These are phyloP conservation scores for Chelonus insularis DNA, from an alignment of 1,140 invertebrate species.

Conservation along the genomic window DNA sequence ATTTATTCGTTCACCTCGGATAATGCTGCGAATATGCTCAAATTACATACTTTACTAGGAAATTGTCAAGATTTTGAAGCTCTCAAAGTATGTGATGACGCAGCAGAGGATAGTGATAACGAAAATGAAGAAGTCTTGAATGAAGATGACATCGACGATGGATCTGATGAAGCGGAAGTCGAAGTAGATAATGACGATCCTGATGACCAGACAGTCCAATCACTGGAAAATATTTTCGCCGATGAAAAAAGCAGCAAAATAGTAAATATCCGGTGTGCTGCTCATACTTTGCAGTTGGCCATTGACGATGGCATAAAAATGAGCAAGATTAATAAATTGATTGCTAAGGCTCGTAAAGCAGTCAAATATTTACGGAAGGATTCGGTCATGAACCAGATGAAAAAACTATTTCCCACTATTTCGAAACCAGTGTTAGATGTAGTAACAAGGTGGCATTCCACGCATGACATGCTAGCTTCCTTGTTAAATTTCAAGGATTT, in stretches of 20 bases:
- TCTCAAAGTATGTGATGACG: neutral
- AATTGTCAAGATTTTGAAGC: neutral
- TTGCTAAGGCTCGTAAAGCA: neutral
- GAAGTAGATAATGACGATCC: neutral
- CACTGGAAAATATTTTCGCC: too few species aligned
- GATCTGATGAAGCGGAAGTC: neutral
- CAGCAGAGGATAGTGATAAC: too few species aligned
- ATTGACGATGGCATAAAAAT: neutral
- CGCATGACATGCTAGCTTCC: slow-evolving; percentile 13
- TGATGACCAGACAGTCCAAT: too few species aligned
- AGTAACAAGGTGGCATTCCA: slow-evolving; percentile 25
- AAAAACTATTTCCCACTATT: neutral
- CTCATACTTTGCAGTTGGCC: too few species aligned
- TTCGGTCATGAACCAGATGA: neutral
- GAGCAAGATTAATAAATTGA: neutral
- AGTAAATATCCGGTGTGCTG: too few species aligned
- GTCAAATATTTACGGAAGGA: slow-evolving; percentile 6
- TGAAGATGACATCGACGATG: neutral
- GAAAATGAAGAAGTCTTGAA: too few species aligned
- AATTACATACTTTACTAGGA: neutral
- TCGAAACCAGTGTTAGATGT: slow-evolving; percentile 2
- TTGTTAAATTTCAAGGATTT: slow-evolving; percentile 13
- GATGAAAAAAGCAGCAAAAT: too few species aligned
- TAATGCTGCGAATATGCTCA: slow-evolving; percentile 21
- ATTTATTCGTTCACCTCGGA: slow-evolving; percentile 19